Percentiles rank a stretch among this genome's conserved stretches.
Conservation (phyloP, 2,797 vertebrate species). For the Pogonophryne albipinna region DNA sequence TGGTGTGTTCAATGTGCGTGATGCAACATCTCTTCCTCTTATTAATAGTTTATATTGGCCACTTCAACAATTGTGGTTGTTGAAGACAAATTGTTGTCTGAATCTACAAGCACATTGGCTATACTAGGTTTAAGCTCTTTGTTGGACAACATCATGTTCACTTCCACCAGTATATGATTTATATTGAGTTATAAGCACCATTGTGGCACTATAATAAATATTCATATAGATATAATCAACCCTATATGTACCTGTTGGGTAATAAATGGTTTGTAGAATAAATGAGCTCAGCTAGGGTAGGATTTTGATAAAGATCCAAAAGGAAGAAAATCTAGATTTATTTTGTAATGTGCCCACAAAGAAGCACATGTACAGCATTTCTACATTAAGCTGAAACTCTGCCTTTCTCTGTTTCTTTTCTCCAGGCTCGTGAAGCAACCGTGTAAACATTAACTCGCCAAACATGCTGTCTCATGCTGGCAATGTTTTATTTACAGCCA, state of each 20-base stretch:
- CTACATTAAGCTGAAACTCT: background rate
- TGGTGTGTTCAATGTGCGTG: constrained; percentile 21
- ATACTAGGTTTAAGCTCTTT: no score
- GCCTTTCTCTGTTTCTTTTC: background rate
- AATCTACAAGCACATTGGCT: background rate
- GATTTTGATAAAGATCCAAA: background rate
- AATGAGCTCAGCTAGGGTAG: background rate
- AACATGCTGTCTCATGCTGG: constrained; percentile 4
- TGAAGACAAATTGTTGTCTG: no score
- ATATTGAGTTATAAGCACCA: background rate
- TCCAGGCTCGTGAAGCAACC: background rate
- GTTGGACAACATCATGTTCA: background rate
- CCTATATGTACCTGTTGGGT: background rate
- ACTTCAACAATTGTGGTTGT: constrained; percentile 46
- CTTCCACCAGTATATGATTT: background rate
- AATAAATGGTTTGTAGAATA: background rate
- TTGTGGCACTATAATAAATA: background rate
- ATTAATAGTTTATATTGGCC: constrained; percentile 18
- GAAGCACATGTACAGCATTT: background rate
- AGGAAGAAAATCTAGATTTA: background rate
- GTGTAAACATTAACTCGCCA: background rate
- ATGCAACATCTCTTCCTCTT: constrained; percentile 34
- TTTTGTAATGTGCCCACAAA: background rate
- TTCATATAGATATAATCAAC: background rate
- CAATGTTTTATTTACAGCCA: background rate